Percentiles rank a stretch among this genome's conserved stretches.
These are phyloP conservation scores for Odontothrips loti DNA, from an alignment of 2,888 invertebrate genomes.

Conservation along the genomic window DNA sequence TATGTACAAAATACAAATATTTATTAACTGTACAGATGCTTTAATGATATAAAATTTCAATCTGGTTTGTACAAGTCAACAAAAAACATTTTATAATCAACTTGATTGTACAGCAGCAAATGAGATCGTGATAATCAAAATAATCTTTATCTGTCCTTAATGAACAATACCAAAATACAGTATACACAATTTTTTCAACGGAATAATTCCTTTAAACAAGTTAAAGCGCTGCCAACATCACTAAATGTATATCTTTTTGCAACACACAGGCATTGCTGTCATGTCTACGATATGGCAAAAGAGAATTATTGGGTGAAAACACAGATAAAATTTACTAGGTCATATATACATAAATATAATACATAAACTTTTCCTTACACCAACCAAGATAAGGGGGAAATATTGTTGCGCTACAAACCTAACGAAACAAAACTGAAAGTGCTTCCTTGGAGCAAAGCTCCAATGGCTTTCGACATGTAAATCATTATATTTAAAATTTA, in stretches of 20 bases:
- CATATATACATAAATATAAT: background rate
- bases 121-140: constrained; percentile 23
- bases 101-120: constrained; percentile 19
- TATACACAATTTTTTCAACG: background rate
- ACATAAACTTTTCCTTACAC: constrained; percentile 9
- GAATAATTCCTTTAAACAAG: background rate
- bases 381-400: constrained; percentile 20
- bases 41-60: constrained; percentile 17
- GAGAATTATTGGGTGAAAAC: background rate
- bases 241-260: background rate
- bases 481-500: background rate
- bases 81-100: background rate
- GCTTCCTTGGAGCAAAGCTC: background rate
- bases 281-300: constrained; percentile 10
- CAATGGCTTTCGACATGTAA: background rate
- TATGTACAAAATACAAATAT: constrained; percentile 25
- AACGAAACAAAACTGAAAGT: constrained; percentile 1
- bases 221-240: background rate
- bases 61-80: constrained; percentile 20
- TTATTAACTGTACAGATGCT: constrained; percentile 14
- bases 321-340: constrained; percentile 9
- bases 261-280: constrained; percentile 2
- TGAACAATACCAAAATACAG: constrained; percentile 15
- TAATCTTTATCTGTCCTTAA: background rate
- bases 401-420: background rate